These are phyloP conservation scores for Riptortus pedestris DNA, from an alignment of 1,140 invertebrate species.

Conservation along the genomic window DNA sequence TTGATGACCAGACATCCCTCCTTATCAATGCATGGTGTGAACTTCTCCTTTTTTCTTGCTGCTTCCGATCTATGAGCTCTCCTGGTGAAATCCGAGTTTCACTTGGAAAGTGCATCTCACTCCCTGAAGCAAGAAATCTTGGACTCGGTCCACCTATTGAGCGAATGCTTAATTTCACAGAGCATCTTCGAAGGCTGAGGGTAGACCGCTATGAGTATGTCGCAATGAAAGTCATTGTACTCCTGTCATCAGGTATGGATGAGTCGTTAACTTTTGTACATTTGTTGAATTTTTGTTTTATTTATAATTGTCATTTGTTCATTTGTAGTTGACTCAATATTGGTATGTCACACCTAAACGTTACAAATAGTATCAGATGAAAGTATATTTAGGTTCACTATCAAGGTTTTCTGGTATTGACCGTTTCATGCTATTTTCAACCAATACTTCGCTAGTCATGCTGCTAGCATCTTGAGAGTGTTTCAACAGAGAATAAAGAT, in stretches of 20 bases:
- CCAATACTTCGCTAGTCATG: too few species aligned
- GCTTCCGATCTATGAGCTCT: conserved; percentile 74
- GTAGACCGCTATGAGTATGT: conserved; percentile 97
- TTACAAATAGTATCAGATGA: too few species aligned
- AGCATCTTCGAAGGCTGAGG: conserved; percentile 74
- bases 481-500: too few species aligned
- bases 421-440: too few species aligned
- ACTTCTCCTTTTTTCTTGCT: conserved; percentile 82
- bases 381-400: too few species aligned
- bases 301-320: background rate
- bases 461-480: too few species aligned
- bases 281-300: background rate
- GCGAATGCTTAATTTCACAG: conserved; percentile 86
- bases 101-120: conserved; percentile 61
- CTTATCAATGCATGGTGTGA: conserved; percentile 98
- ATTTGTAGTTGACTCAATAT: too few species aligned
- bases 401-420: too few species aligned
- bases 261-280: background rate
- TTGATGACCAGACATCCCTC: conserved; percentile 92
- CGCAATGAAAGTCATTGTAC: conserved; percentile 87
- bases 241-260: conserved; percentile 76
- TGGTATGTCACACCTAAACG: too few species aligned
- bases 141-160: conserved; percentile 74
- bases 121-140: conserved; percentile 59
- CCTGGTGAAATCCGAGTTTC: conserved; percentile 77